Conservation (phyloP, 2,113 vertebrate species). For the Leucopsar rothschildi region DNA sequence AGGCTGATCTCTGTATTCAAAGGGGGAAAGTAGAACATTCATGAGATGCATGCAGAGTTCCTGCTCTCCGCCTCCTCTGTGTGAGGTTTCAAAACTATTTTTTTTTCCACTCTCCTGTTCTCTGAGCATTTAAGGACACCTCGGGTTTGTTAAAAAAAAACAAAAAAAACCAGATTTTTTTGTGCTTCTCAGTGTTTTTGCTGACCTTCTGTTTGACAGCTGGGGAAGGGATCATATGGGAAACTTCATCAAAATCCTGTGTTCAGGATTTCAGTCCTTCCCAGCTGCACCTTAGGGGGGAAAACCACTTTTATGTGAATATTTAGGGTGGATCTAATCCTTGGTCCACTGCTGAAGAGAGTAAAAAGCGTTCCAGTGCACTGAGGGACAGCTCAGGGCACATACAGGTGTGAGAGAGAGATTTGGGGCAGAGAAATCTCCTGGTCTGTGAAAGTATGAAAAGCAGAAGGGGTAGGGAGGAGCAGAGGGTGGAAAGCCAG, state of each 20-base stretch:
- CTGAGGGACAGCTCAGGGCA: neutral
- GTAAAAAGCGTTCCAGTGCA: neutral
- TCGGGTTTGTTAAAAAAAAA: conserved; percentile 47
- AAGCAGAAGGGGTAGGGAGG: neutral
- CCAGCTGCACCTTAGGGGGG: neutral
- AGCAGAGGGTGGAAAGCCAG: neutral
- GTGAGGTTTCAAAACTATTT: conserved; percentile 64
- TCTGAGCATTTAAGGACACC: conserved; percentile 64
- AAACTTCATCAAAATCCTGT: conserved; percentile 64
- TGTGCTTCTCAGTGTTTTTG: conserved; percentile 66
- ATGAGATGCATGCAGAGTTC: conserved; percentile 96
- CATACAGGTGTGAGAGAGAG: neutral
- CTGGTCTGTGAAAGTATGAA: neutral
- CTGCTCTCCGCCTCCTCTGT: conserved; percentile 61
- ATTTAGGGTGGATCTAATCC: neutral
- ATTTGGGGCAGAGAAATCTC: neutral
- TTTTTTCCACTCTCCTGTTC: conserved; percentile 24
- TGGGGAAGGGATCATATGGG: conserved; percentile 60
- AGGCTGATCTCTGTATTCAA: conserved; percentile 92
- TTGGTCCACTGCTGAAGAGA: neutral
- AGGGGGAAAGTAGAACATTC: conserved; percentile 88
- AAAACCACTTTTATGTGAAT: conserved; percentile 13
- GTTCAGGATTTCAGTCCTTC: neutral
- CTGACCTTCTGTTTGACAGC: conserved; percentile 33
- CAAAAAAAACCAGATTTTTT: conserved; percentile 10